phyloP scores from a whole-genome alignment of 2,888 invertebrate species.

The Dynastes hyllus region DNA sequence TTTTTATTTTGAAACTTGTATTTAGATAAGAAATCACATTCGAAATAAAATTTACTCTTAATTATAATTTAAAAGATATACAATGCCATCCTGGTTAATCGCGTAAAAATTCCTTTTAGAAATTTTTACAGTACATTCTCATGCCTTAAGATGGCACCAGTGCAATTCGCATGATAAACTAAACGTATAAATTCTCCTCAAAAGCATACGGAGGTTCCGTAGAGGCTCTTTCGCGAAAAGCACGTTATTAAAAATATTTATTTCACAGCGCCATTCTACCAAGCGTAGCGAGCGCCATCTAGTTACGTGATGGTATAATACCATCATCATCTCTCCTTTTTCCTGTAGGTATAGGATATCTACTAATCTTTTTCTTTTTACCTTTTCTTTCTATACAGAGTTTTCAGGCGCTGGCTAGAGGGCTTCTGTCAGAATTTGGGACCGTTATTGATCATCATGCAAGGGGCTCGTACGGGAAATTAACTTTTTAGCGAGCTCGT shows the following conservation, averaged over 20 bases:
- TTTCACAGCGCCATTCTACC: background rate
- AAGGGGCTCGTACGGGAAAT: background rate
- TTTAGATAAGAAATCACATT: no score
- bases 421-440: background rate
- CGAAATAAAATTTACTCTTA: no score
- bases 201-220: background rate
- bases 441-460: background rate
- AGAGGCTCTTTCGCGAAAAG: background rate
- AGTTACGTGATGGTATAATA: background rate
- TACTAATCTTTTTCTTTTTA: conserved; percentile 5
- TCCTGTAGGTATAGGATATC: background rate
- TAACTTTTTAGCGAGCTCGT: background rate
- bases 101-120: no score
- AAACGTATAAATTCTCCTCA: background rate
- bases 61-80: no score
- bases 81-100: no score
- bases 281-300: background rate
- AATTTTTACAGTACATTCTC: background rate
- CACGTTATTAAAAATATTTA: conserved; percentile 11
- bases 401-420: background rate
- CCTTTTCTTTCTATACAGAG: background rate
- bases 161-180: background rate
- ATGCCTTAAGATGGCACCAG: background rate
- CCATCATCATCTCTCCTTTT: background rate
- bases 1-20: no score